Percentiles rank a stretch among this genome's conserved stretches.
phyloP scores from a whole-genome alignment of 2,888 invertebrate species.

The Scaptomyza cyrtandrae region DNA sequence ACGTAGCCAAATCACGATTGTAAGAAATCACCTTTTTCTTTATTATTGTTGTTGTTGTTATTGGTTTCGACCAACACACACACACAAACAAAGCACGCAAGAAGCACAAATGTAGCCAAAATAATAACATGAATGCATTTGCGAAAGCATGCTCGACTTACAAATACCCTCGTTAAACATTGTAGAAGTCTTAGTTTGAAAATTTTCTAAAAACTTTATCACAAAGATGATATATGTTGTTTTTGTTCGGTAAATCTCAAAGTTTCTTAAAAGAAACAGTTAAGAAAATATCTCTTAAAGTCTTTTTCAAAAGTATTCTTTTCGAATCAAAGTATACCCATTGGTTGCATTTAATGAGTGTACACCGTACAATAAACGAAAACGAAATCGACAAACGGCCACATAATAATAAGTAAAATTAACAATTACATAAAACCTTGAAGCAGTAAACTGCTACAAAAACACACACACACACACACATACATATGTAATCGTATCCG shows the following conservation, averaged over 20 bases:
- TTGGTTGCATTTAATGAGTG: not conserved
- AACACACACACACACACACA: not conserved
- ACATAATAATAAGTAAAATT: constrained; percentile 50
- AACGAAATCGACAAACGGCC: constrained; percentile 33
- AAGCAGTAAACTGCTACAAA: constrained; percentile 16
- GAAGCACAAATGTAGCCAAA: constrained; percentile 55
- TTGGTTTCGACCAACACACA: constrained; percentile 40
- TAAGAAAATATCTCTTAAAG: no score
- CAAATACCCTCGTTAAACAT: constrained; percentile 15
- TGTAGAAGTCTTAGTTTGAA: not conserved
- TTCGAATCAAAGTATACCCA: constrained; percentile 1
- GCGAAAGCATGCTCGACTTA: not conserved
- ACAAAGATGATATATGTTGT: no score
- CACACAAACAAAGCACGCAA: constrained; percentile 47
- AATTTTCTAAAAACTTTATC: no score
- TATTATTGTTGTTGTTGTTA: constrained; percentile 17
- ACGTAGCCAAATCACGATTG: constrained; percentile 64
- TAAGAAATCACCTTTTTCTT: constrained; percentile 54
- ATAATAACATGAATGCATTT: constrained; percentile 11
- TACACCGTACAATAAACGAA: constrained; percentile 39
- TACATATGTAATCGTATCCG: not conserved
- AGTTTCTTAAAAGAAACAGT: not conserved
- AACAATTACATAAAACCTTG: constrained; percentile 66
- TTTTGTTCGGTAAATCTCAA: not conserved
- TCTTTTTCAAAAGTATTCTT: not conserved